Conservation (phyloP, 2,113 vertebrate species). For the Cephalopterus ornatus region DNA sequence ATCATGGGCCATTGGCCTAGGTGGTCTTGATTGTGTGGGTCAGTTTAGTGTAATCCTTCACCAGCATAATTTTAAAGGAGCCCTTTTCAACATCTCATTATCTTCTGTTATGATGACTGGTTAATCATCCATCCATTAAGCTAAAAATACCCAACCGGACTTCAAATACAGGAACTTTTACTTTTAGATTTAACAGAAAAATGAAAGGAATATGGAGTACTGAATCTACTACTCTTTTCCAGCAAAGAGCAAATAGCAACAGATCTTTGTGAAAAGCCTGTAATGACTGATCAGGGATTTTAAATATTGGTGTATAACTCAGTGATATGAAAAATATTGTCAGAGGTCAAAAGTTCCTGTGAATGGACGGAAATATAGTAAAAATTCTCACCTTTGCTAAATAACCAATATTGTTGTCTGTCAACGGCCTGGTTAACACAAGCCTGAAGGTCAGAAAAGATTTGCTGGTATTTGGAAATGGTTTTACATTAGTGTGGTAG, state of each 20-base stretch:
- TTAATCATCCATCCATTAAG: not conserved
- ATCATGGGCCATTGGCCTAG: not conserved
- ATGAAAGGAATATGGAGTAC: not conserved
- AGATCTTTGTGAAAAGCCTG: not conserved
- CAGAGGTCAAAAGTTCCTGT: not conserved
- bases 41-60: not conserved
- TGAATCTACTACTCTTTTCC: not conserved
- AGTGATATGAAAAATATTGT: not conserved
- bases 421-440: not conserved
- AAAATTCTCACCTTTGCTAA: not conserved
- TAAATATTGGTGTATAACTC: not conserved
- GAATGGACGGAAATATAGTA: not conserved
- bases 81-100: not conserved
- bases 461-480: not conserved
- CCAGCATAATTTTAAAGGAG: not conserved
- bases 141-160: not conserved
- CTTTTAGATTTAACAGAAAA: not conserved
- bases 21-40: not conserved
- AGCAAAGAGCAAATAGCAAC: not conserved
- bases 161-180: not conserved
- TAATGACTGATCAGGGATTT: not conserved
- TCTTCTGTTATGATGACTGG: not conserved
- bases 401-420: not conserved
- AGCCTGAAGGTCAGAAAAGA: not conserved
- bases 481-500: not conserved